These are phyloP conservation scores for Mastacembelus armatus DNA, from an alignment of 2,797 vertebrate genomes.

Conservation along the genomic window DNA sequence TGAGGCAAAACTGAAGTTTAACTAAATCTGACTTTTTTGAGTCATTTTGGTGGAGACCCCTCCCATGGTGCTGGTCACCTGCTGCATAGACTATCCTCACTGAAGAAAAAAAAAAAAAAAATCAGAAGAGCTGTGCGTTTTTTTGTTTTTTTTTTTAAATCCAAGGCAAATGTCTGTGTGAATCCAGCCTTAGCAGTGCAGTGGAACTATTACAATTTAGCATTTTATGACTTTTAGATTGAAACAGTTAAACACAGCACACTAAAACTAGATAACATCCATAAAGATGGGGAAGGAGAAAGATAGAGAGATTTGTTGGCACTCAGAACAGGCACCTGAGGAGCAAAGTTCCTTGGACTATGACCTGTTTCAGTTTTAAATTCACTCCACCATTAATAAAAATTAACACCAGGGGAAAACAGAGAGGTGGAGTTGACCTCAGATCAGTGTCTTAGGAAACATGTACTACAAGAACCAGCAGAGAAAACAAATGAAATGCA, in stretches of 20 bases:
- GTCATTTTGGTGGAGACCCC: no score
- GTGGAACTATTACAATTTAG: background rate
- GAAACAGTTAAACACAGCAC: conserved; percentile 12
- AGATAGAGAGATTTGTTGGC: conserved; percentile 30
- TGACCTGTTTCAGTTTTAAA: conserved; percentile 55
- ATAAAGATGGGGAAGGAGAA: conserved; percentile 7
- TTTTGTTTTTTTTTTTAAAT: no score
- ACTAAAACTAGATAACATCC: conserved; percentile 9
- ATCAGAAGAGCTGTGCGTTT: no score
- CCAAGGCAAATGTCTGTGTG: no score
- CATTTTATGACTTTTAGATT: conserved; percentile 1
- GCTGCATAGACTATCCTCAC: no score
- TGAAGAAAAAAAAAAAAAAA: no score
- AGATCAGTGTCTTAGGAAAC: conserved; percentile 51
- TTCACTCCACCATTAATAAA: background rate
- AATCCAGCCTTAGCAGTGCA: no score
- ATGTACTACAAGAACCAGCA: conserved; percentile 48
- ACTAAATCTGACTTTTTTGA: no score
- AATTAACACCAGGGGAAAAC: background rate
- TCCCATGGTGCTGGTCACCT: no score
- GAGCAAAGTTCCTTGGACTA: conserved; percentile 41
- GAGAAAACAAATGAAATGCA: conserved; percentile 68
- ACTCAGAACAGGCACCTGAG: conserved; percentile 57
- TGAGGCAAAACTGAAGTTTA: no score
- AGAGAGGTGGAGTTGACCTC: conserved; percentile 35